phyloP scores from a whole-genome alignment of 2,888 invertebrate genomes.

The Chrysopilus asiliformis region DNA sequence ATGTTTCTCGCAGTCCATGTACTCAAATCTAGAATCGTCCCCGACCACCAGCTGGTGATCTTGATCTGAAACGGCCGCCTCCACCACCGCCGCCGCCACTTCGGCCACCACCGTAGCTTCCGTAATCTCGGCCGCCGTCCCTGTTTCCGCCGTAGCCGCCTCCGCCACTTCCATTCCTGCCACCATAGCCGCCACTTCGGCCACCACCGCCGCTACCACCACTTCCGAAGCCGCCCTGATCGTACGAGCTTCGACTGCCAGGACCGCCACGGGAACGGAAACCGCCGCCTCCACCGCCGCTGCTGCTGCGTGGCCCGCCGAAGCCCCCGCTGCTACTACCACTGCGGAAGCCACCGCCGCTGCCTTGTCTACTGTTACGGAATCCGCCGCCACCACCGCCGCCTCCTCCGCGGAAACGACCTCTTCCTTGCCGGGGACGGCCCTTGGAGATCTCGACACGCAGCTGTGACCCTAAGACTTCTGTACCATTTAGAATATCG shows the following conservation, averaged over 20 bases:
- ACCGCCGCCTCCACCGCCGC: slow-evolving; percentile 36
- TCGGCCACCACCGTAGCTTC: slow-evolving; percentile 24
- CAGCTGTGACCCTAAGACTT: slow-evolving; percentile 74
- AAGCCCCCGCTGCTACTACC: slow-evolving; percentile 39
- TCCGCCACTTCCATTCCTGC: slow-evolving; percentile 29
- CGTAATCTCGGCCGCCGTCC: slow-evolving; percentile 31
- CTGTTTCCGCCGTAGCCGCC: slow-evolving; percentile 19
- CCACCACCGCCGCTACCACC: slow-evolving; percentile 18
- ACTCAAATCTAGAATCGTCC: slow-evolving; percentile 7
- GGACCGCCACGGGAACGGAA: slow-evolving; percentile 32
- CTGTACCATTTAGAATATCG: slow-evolving; percentile 69
- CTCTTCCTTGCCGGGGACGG: slow-evolving; percentile 55
- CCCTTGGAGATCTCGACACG: slow-evolving; percentile 80
- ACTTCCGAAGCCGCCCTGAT: slow-evolving; percentile 10
- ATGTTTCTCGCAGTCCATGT: no score
- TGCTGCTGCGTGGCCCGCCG: slow-evolving; percentile 35
- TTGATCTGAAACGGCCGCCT: slow-evolving; percentile 4
- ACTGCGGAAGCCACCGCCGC: slow-evolving; percentile 41
- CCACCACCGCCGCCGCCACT: slow-evolving; percentile 11
- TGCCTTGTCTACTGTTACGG: slow-evolving; percentile 40
- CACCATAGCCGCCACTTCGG: slow-evolving; percentile 2
- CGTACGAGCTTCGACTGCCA: slow-evolving; percentile 20
- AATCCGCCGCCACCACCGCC: slow-evolving; percentile 38
- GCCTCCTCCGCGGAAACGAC: slow-evolving; percentile 44
- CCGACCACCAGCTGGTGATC: slow-evolving; percentile 8